Evolutionary conservation across 2,113 vertebrate species (phyloP), one percentile per base, ranked within the genome.

Genomic region (Theristicus caerulescens): DNA sequence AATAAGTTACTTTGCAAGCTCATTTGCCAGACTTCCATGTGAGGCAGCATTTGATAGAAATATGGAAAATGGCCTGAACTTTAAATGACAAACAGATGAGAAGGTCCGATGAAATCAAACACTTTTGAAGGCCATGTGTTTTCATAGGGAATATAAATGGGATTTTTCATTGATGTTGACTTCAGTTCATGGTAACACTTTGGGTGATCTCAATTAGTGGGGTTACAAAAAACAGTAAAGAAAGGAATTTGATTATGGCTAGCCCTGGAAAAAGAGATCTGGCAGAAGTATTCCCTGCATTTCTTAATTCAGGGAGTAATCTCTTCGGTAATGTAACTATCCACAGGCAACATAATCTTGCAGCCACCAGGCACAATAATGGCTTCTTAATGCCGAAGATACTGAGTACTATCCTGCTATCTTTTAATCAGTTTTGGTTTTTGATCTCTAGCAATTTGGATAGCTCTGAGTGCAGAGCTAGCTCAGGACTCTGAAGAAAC

Each of bases 51-150:
- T 99, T 99, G 98, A 99, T 96, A 99, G 98, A 99, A 99, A 99
- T 99, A 99, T 97, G 97, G 98, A 98, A 98, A 98, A 98, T 90
- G 94, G 98, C 96, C 98, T 98, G 97, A 98, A 98, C 98, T 97
- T 98, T 98, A 98, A 99, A 99, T 98, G 98, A 98, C 98, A 99
- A 98, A 98, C 99, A 99, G 98, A 99, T 99, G 99, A 99, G 97
- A 98, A 96, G 97, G 96, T 97, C 97, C 91, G 80, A 97, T 98
- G 98, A 98, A 98, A 98, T 98, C 98, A 98, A 98, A 98, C 97
- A 97, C 98, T 97, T 98, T 96, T 97, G 97, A 98, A 98, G 97
- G 97, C 98, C 98, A 97, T 98, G 98, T 98, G 98, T 98, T 98
- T 98, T 96, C 97, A 97, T 77, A 94, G 61, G 94, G 97, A 98